phyloP scores from a whole-genome alignment of 2,113 vertebrate species.

The Peromyscus maniculatus region DNA sequence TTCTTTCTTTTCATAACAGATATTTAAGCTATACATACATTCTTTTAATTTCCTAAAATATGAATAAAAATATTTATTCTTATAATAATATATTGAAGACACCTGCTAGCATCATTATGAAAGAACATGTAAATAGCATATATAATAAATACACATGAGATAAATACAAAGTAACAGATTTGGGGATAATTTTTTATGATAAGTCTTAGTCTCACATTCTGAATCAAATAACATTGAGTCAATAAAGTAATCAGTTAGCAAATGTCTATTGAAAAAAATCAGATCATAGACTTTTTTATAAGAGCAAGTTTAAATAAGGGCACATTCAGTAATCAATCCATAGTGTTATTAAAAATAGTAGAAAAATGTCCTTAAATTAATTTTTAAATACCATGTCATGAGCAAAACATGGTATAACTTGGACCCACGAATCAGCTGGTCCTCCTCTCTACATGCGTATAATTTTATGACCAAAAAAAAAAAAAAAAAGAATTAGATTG shows the following conservation, averaged over 20 bases:
- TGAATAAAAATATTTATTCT: neutral
- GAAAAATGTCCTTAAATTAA: neutral
- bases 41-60: neutral
- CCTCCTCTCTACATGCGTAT: neutral
- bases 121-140: neutral
- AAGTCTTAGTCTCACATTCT: neutral
- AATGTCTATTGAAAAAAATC: neutral
- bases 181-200: neutral
- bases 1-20: slow-evolving; percentile 23
- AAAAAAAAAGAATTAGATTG: neutral
- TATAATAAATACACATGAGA: neutral
- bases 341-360: neutral
- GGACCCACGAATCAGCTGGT: neutral
- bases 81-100: neutral
- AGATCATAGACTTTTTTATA: neutral
- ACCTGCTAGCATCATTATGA: neutral
- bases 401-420: neutral
- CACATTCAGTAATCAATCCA: neutral
- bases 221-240: neutral
- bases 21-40: slow-evolving; percentile 17
- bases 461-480: neutral
- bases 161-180: neutral
- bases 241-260: neutral
- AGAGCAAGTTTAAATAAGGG: neutral
- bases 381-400: neutral